Conservation (phyloP, 2,113 vertebrate genomes). For the Corythoichthys intestinalis region DNA sequence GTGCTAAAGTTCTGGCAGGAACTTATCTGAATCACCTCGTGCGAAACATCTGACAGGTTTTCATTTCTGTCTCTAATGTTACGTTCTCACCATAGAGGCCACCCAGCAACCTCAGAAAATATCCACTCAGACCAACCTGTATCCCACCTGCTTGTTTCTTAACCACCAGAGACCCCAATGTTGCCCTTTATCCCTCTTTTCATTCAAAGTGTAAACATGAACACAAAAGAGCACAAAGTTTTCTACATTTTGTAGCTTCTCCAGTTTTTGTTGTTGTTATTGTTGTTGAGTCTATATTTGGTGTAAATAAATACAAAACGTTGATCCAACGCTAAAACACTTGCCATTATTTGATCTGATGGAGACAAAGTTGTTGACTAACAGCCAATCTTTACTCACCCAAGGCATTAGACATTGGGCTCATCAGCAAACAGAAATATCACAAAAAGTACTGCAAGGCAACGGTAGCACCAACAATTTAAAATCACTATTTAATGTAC, state of each 20-base stretch:
- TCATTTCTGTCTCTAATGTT: neutral
- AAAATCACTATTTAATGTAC: too few relatives aligned
- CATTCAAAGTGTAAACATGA: neutral
- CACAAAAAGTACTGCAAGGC: too few relatives aligned
- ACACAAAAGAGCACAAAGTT: slow-evolving; percentile 52
- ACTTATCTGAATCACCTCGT: neutral
- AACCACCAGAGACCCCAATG: neutral
- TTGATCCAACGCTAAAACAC: slow-evolving; percentile 1
- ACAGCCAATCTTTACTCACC: too few relatives aligned
- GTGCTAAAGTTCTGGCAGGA: neutral
- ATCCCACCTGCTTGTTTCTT: neutral
- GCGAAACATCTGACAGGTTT: neutral
- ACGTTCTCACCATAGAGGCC: neutral
- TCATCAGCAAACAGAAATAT: too few relatives aligned
- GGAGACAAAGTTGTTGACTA: too few relatives aligned
- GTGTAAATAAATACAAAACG: slow-evolving; percentile 10
- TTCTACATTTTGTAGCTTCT: slow-evolving; percentile 53
- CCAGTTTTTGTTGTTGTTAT: slow-evolving; percentile 20
- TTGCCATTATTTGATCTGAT: neutral
- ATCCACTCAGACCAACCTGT: neutral
- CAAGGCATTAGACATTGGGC: too few relatives aligned
- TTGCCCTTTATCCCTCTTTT: neutral
- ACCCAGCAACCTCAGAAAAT: neutral
- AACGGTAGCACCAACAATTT: too few relatives aligned
- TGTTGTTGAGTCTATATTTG: slow-evolving; percentile 26